Evolutionary conservation across 2,888 invertebrate species (phyloP).

Genomic region (Nowickia ferox): DNA sequence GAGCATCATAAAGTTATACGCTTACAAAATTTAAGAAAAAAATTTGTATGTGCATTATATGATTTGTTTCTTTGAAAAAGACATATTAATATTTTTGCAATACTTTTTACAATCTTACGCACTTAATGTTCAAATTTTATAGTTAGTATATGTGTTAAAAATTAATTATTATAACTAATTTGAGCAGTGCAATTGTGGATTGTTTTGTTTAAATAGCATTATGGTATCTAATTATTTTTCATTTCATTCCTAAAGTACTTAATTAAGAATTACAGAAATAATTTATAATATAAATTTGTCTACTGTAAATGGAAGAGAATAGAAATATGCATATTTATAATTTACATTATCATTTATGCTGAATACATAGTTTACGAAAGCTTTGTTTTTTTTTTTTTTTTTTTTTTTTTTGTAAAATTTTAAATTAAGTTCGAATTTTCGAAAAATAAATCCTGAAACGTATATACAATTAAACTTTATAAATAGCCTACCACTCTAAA

Average conservation of each 20-base stretch:
- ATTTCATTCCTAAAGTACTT: neutral
- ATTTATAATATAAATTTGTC: neutral
- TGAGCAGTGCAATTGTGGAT: constrained; percentile 63
- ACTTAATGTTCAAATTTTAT: constrained; percentile 8
- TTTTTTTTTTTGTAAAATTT: neutral
- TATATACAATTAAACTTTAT: neutral
- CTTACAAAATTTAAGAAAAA: constrained; percentile 65
- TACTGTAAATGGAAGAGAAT: constrained; percentile 34
- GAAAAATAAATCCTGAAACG: neutral
- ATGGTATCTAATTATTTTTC: neutral
- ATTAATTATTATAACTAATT: constrained; percentile 49
- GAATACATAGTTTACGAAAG: neutral
- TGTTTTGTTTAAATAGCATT: constrained; percentile 23
- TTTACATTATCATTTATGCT: neutral
- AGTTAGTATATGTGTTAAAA: constrained; percentile 11
- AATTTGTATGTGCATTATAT: constrained; percentile 56
- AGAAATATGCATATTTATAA: neutral
- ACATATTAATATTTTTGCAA: constrained; percentile 46
- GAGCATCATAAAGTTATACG: constrained; percentile 67
- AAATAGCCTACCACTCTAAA: neutral
- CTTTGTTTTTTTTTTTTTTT: neutral
- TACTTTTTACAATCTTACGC: constrained; percentile 45
- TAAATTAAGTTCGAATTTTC: neutral
- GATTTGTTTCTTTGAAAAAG: constrained; percentile 42
- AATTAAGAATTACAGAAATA: neutral